Conservation (phyloP, 1,140 invertebrate species). For the Papilio glaucus region DNA sequence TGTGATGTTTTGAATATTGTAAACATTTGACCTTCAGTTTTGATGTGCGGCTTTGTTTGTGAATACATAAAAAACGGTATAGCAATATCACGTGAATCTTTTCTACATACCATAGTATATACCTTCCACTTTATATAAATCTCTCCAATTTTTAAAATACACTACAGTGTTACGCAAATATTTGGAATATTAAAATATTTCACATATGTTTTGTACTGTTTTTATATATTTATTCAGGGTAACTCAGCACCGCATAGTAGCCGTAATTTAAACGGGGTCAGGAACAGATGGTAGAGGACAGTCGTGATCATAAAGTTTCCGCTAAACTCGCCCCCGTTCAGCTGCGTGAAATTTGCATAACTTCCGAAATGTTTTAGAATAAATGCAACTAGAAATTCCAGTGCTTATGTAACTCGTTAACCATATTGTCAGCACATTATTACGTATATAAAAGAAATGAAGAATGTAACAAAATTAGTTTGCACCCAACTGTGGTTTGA, state of each 20-base stretch:
- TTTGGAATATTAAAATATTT: neutral
- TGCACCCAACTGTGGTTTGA: no score
- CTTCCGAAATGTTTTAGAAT: constrained; percentile 1
- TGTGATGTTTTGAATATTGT: neutral
- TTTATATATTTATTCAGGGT: neutral
- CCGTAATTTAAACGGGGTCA: neutral
- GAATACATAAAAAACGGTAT: neutral
- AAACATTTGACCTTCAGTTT: neutral
- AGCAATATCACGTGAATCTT: no score
- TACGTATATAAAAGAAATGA: no score
- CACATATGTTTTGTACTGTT: neutral
- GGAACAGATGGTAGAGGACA: constrained; percentile 1
- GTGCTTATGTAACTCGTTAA: neutral
- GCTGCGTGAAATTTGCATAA: neutral
- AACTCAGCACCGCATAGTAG: neutral
- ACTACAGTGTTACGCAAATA: neutral
- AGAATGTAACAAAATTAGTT: no score
- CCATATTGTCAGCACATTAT: no score
- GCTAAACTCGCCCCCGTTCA: neutral
- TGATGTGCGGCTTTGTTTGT: neutral
- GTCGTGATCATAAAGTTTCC: constrained; percentile 5
- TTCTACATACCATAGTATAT: no score
- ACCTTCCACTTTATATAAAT: no score
- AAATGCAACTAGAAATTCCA: neutral
- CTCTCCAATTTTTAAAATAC: neutral